phyloP scores from a whole-genome alignment of 2,888 invertebrate genomes.

The Nephrocerus scutellatus region DNA sequence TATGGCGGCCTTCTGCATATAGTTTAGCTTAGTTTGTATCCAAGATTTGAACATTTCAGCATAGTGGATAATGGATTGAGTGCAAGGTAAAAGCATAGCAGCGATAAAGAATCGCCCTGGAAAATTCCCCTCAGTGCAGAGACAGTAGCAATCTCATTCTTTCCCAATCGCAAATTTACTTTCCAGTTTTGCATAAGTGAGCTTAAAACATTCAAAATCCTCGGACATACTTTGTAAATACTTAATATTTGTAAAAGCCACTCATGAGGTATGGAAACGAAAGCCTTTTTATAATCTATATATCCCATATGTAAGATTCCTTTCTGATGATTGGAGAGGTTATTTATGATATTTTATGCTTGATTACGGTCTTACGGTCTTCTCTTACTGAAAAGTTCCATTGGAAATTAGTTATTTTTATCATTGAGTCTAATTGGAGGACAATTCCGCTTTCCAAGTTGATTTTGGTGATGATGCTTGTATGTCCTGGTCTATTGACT shows the following conservation, averaged over 20 bases:
- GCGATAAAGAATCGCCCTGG: constrained; percentile 4
- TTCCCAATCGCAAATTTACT: background rate
- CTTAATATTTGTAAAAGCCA: constrained; percentile 2
- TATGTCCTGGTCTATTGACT: no score
- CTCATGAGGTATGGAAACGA: constrained; percentile 1
- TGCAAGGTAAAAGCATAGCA: constrained; percentile 1
- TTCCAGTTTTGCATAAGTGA: constrained; percentile 9
- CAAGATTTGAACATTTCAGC: background rate
- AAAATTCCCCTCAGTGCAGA: background rate
- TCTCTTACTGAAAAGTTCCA: no score
- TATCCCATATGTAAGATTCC: constrained; percentile 1
- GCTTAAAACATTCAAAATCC: no score
- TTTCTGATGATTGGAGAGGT: no score
- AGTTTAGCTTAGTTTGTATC: constrained; percentile 3
- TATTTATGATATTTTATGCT: no score
- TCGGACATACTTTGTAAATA: constrained; percentile 8
- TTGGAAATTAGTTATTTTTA: no score
- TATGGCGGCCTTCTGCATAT: background rate
- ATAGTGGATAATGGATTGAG: constrained; percentile 2
- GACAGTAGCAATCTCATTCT: background rate
- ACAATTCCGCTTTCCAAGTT: no score
- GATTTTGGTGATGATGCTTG: no score
- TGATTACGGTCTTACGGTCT: no score
- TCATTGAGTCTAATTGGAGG: no score
- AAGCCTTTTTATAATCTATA: constrained; percentile 8